Evolutionary conservation across 2,888 invertebrate species (phyloP).

Genomic region (Cheilosia grossa): DNA sequence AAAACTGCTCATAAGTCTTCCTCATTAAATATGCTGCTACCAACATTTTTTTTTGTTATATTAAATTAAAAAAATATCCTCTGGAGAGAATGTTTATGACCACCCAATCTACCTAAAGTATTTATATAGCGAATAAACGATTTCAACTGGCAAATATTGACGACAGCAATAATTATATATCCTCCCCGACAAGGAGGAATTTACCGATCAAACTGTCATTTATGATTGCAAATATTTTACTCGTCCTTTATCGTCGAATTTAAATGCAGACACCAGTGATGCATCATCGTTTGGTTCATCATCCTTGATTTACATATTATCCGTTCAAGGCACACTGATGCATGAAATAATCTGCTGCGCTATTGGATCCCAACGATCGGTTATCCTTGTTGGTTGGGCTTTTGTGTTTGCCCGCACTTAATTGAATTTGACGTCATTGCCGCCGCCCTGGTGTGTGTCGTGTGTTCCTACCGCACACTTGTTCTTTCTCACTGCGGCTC

Average conservation of each 20-base stretch:
- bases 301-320: conserved; percentile 41
- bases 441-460: background rate
- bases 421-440: conserved; percentile 43
- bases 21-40: background rate
- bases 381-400: conserved; percentile 5
- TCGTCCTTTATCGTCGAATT: conserved; percentile 35
- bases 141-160: conserved; percentile 22
- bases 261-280: conserved; percentile 7
- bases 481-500: conserved; percentile 4
- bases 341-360: background rate
- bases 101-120: background rate
- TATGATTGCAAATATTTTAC: conserved; percentile 28
- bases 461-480: conserved; percentile 5
- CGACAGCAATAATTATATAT: background rate
- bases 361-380: background rate
- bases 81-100: background rate
- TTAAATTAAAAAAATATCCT: background rate
- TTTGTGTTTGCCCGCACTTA: conserved; percentile 37
- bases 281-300: conserved; percentile 10
- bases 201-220: conserved; percentile 29
- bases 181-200: conserved; percentile 2
- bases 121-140: background rate
- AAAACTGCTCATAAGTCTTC: background rate
- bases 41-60: no score
- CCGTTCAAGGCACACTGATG: conserved; percentile 20